Conservation (phyloP, 2,113 vertebrate genomes). For the Chrysochloris asiatica region DNA sequence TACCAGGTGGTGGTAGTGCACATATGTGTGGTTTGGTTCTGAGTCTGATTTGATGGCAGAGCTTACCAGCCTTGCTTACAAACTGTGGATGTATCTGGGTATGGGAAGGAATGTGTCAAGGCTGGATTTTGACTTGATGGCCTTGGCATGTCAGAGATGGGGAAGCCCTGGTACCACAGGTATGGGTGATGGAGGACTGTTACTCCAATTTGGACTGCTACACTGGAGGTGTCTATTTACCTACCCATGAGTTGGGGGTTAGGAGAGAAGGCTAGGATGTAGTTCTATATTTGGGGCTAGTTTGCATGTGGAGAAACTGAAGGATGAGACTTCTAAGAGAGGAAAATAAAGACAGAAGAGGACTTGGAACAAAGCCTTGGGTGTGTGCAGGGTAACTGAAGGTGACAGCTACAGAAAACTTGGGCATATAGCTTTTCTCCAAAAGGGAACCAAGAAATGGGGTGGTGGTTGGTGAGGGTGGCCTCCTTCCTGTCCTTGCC, state of each 20-base stretch:
- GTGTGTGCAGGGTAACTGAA: not conserved
- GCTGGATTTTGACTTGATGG: not conserved
- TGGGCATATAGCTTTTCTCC: not conserved
- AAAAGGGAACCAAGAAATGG: not conserved
- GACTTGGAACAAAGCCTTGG: not conserved
- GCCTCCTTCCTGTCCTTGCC: rapidly evolving
- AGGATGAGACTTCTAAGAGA: not conserved
- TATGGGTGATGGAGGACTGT: not conserved
- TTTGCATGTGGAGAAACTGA: not conserved
- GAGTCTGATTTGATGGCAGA: not conserved
- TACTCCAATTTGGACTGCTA: not conserved
- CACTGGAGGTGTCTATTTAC: not conserved
- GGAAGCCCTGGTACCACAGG: not conserved
- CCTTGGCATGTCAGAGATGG: not conserved
- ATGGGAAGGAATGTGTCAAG: not conserved
- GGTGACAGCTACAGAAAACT: not conserved
- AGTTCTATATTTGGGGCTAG: not conserved
- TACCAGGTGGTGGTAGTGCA: not conserved
- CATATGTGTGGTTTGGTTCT: not conserved
- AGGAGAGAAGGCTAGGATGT: not conserved
- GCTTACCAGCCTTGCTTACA: not conserved
- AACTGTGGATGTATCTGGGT: not conserved
- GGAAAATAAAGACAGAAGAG: not conserved
- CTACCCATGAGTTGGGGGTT: not conserved
- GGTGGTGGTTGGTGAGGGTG: not conserved